Conservation (phyloP, 2,888 invertebrate species). For the Melanostoma mellinum region DNA sequence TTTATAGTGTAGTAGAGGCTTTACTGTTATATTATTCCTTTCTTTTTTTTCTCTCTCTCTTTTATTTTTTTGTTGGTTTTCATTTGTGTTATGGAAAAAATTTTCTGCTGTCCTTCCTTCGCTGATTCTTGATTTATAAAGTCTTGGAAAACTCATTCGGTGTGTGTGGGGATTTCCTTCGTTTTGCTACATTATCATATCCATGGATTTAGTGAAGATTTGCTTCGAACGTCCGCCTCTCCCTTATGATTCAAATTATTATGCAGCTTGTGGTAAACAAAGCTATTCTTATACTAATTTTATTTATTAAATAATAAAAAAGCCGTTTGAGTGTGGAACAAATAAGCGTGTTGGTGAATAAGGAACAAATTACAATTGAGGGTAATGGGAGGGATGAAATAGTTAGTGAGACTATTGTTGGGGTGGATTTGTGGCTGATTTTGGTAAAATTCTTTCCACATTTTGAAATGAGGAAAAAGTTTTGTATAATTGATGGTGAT, state of each 20-base stretch:
- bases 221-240: neutral
- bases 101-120: too few relatives aligned
- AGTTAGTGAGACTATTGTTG: slow-evolving; percentile 8
- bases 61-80: neutral
- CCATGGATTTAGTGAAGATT: neutral
- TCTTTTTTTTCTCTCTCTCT: neutral
- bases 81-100: too few relatives aligned
- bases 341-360: slow-evolving; percentile 17
- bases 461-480: too few relatives aligned
- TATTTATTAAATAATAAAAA: slow-evolving; percentile 49
- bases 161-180: neutral
- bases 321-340: neutral
- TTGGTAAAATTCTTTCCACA: neutral
- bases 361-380: slow-evolving; percentile 25
- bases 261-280: slow-evolving; percentile 35
- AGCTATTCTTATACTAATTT: slow-evolving; percentile 49
- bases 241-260: slow-evolving; percentile 9
- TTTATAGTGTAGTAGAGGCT: neutral
- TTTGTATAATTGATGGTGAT: too few relatives aligned
- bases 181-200: slow-evolving; percentile 6
- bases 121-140: slow-evolving; percentile 2
- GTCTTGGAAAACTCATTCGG: neutral
- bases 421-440: neutral
- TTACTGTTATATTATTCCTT: neutral
- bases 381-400: slow-evolving; percentile 3